Base-by-base conservation (phyloP, 1,140 invertebrate species). In the Myzus persicae region DNA sequence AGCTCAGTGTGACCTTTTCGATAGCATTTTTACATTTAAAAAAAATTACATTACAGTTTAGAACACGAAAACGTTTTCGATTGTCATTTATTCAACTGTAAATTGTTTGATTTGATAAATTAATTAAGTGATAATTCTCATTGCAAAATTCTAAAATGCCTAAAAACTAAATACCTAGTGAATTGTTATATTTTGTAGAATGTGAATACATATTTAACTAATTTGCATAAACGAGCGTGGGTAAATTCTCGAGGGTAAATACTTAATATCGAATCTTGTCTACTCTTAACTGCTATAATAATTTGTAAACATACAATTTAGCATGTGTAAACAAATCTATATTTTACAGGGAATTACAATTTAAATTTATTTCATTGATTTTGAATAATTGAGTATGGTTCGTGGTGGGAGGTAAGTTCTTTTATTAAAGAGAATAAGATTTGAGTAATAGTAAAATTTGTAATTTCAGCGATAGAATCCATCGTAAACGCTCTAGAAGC, bases 401-500 rank as follows among this genome's bases (percentile, higher is more conserved):
- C 91, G 91, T 9, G 54, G 81, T 1, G 46, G 81, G 18, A 93
- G 48, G 91, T 93, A 93, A 36, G 91, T 85, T 90, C 67, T 93
- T 93, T 94, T 76, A 36, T 54, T 11, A 18, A 76, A 11, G 40
- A 26, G 11, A 36, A 48, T 48, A 88, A 20, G 31, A 24, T 36
- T 36, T 91, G 11, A 76, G 38, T 46, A 67, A 76, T 46, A 36
- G 4, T 44, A n/a, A 24, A n/a, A 38, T 89, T 93, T 59, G 46
- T 89, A n/a, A 51, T 51, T 93, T 54, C 22, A 93, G 91, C 26
- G 90, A 92, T 82, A 92, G 90, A 92, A 14, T 46, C 26, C 42
- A 92, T 48, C 90, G 90, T 31, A 93, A 93, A 85, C 81, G 91
- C 18, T 84, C 81, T 3, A 93, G 81, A 93, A 93, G 91, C 40